These are phyloP conservation scores for Daubentonia madagascariensis DNA, from an alignment of 2,113 vertebrate species.

Conservation along the genomic window DNA sequence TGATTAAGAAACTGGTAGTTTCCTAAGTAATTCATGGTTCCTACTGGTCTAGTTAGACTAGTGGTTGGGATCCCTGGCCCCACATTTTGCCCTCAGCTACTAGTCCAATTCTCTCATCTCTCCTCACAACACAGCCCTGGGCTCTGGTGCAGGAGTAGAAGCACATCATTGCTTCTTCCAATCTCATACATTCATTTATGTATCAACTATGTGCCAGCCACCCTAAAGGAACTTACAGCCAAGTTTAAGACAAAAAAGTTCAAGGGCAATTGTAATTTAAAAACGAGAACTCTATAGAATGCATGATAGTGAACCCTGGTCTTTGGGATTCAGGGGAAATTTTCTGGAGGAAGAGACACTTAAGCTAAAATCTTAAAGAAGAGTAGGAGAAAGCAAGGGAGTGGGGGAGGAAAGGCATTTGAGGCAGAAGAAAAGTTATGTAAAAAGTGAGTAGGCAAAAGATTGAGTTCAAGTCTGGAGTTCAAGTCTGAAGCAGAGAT, in stretches of 20 bases:
- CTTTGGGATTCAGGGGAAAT: background rate
- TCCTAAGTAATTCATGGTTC: background rate
- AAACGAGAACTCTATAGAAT: background rate
- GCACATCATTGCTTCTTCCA: fast-evolving
- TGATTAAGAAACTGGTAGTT: background rate
- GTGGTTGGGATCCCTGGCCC: background rate
- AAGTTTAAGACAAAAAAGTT: background rate
- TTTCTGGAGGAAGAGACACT: background rate
- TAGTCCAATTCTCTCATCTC: background rate
- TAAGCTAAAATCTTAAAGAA: background rate
- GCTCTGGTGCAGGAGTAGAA: background rate
- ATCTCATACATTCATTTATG: background rate
- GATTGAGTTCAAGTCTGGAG: background rate
- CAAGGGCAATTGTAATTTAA: background rate
- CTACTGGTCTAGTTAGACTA: background rate
- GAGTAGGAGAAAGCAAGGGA: background rate
- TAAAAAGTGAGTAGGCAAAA: background rate
- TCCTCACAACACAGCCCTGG: background rate
- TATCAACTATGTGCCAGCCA: background rate
- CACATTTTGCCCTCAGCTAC: background rate
- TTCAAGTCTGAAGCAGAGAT: background rate
- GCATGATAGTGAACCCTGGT: background rate
- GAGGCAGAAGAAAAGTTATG: background rate
- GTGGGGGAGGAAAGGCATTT: background rate
- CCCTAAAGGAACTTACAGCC: background rate